phyloP scores from a whole-genome alignment of 2,797 vertebrate genomes.

The Sphenodon punctatus region DNA sequence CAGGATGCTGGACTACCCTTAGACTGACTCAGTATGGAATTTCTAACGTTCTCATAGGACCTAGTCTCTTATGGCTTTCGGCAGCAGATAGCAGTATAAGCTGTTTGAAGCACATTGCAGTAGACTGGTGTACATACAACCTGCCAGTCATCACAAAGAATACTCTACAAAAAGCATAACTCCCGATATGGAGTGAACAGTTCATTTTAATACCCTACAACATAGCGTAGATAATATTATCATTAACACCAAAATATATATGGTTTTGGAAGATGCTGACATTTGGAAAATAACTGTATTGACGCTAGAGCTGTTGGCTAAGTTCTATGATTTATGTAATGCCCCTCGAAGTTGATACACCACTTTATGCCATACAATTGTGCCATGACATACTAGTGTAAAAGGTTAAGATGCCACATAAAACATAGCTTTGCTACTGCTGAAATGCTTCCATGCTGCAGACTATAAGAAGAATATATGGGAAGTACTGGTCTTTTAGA shows the following conservation, averaged over 20 bases:
- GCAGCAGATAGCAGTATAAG: not conserved
- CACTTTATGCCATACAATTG: conserved; percentile 1
- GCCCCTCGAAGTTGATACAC: not conserved
- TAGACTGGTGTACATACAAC: not conserved
- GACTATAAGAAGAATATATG: not conserved
- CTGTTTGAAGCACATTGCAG: not conserved
- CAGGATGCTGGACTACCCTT: too few species aligned
- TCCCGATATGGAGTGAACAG: not conserved
- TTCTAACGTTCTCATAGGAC: not conserved
- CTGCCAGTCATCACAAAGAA: not conserved
- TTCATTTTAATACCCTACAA: not conserved
- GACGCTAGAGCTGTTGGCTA: not conserved
- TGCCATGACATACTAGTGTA: not conserved
- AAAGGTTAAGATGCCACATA: conserved; percentile 10
- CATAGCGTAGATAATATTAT: not conserved
- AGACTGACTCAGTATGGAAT: not conserved
- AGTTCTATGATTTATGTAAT: conserved; percentile 15
- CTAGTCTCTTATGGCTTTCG: not conserved
- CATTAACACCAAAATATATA: not conserved
- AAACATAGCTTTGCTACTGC: not conserved
- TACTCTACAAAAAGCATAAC: not conserved
- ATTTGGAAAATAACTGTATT: conserved; percentile 15
- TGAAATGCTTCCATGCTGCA: conserved; percentile 1
- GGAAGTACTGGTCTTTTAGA: conserved; percentile 15
- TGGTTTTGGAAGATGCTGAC: not conserved